Evolutionary conservation across 2,888 invertebrate species (phyloP), one percentile per base, ranked within the genome.

Genomic region (Lithophane ornitopus): DNA sequence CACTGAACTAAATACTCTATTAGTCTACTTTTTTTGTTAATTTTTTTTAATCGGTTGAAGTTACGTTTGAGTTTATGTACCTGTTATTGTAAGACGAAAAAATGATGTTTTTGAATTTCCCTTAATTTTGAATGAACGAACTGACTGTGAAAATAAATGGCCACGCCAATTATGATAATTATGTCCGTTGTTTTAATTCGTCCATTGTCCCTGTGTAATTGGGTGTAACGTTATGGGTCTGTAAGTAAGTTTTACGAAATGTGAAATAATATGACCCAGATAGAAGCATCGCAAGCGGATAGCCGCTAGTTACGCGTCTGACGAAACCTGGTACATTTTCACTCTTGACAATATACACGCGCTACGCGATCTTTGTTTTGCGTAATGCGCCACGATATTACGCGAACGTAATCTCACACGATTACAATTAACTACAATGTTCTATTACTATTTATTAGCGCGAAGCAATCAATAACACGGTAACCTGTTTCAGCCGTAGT

Each of bases 21-120:
- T 90, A 93, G 91, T 92, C 85, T 92, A 90, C 91, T 92, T 91
- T 91, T 54, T 94, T 92, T 91, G 94, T 93, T 91, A 91, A 84
- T 91, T 90, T 92, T 92, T 93, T 92, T 92, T 91, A 87, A 92
- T 94, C 93, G 93, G 92, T 94, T 92, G 90, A 89, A 93, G 95
- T 95, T 95, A 94, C 91, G 94, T 92, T 94, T 93, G 96, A 96
- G 96, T 96, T 96, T 92, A 95, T 95, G 96, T 96, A 96, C 96
- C 96, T 96, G 96, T 96, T 96, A 95, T 91, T 92, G 90, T 93
- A 92, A 94, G 88, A 81, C 70, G 76, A 76, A 79, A 85, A 86
- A 81, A 74, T 80, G 74, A 75, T 81, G 80, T 77, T 87, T 86
- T 88, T 78, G 74, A 77, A 83, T 82, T 81, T 81, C 72, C 83